These are phyloP conservation scores for Nomada fucata DNA, from an alignment of 2,888 invertebrate genomes.

Conservation along the genomic window DNA sequence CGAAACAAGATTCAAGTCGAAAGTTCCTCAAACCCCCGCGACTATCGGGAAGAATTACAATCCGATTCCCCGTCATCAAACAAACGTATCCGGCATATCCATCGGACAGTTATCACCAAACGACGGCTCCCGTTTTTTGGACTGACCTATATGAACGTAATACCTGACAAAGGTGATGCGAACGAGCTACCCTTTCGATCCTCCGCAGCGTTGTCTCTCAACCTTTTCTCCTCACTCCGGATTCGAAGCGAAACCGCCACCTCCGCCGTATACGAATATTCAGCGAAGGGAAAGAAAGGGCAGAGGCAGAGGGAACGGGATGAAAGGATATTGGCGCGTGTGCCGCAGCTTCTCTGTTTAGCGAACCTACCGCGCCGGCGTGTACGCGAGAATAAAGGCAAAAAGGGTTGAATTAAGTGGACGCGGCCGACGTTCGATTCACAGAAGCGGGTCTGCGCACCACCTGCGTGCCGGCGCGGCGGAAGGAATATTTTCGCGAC, in stretches of 20 bases:
- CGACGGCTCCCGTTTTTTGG: conserved; percentile 56
- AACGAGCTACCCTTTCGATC: conserved; percentile 48
- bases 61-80: background rate
- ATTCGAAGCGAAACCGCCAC: conserved; percentile 54
- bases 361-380: conserved; percentile 53
- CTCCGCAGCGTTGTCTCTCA: conserved; percentile 30
- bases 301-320: conserved; percentile 17
- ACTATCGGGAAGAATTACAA: background rate
- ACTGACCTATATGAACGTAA: conserved; percentile 65
- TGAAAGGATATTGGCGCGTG: conserved; percentile 61
- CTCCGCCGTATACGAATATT: conserved; percentile 62
- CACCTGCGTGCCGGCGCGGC: conserved; percentile 33
- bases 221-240: conserved; percentile 31
- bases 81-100: background rate
- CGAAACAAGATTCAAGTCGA: too few species aligned
- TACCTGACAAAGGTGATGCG: conserved; percentile 52
- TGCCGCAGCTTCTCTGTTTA: conserved; percentile 67
- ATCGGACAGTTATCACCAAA: background rate
- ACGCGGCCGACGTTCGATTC: conserved; percentile 42
- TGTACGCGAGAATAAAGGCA: conserved; percentile 46
- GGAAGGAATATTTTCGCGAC: background rate
- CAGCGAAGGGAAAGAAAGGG: conserved; percentile 54
- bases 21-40: too few species aligned
- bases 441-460: conserved; percentile 30
- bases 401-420: conserved; percentile 55